Percentiles rank a stretch among this genome's conserved stretches.
Conservation (phyloP, 2,797 vertebrate genomes). For the Halcyon chelicuti region DNA sequence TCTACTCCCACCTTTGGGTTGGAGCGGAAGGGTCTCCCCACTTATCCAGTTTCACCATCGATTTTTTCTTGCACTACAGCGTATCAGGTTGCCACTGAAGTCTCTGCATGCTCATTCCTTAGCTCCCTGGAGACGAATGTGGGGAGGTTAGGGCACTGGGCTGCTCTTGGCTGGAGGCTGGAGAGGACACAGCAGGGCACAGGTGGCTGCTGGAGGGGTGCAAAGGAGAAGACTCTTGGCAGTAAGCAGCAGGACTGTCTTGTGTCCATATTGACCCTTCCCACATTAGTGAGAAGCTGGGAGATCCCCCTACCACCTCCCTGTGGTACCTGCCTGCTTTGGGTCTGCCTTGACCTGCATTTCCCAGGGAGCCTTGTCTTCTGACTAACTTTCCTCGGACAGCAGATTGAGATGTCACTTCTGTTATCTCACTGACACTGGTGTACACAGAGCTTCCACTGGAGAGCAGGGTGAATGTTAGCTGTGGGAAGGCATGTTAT, state of each 20-base stretch:
- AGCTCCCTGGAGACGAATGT: background rate
- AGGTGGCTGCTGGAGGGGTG: background rate
- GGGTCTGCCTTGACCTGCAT: background rate
- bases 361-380: background rate
- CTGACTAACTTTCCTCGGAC: background rate
- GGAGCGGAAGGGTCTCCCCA: background rate
- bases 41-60: background rate
- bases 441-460: background rate
- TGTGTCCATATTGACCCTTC: fast-evolving
- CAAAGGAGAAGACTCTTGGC: background rate
- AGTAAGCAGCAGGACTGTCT: background rate
- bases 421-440: background rate
- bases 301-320: background rate
- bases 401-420: background rate
- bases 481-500: background rate
- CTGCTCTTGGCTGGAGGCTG: background rate
- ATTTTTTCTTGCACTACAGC: background rate
- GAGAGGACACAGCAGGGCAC: background rate
- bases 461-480: background rate
- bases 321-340: fast-evolving
- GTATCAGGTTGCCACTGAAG: fast-evolving
- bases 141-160: fast-evolving
- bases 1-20: background rate
- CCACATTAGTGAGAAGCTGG: fast-evolving
- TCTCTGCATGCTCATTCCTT: background rate